These are phyloP conservation scores for Okamejei kenojei DNA, from an alignment of 2,797 vertebrate genomes.

Conservation along the genomic window DNA sequence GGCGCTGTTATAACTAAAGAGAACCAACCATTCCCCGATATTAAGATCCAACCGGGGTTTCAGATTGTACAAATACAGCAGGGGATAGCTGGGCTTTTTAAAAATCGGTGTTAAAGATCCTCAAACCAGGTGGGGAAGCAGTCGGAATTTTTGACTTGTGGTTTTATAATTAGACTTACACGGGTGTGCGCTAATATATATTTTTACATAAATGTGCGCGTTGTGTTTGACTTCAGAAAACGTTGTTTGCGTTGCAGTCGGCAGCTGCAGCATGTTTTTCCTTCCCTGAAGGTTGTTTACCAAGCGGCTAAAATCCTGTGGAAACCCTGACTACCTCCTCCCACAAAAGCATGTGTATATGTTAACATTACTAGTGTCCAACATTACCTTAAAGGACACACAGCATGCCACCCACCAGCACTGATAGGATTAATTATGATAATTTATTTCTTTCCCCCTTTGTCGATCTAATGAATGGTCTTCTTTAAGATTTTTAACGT, in stretches of 20 bases:
- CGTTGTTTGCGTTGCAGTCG: neutral
- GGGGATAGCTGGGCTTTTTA: neutral
- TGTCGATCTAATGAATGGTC: constrained; percentile 88
- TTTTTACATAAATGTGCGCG: constrained; percentile 13
- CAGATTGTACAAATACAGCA: neutral
- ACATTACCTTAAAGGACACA: constrained; percentile 60
- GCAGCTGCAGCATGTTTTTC: constrained; percentile 41
- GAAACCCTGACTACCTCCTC: constrained; percentile 52
- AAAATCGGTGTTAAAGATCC: neutral
- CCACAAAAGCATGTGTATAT: constrained; percentile 57
- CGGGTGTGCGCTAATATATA: neutral
- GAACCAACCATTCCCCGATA: neutral
- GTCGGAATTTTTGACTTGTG: neutral
- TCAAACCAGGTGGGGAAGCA: neutral
- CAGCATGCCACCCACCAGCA: constrained; percentile 80
- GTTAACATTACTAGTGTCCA: constrained; percentile 60
- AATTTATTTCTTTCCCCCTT: constrained; percentile 89
- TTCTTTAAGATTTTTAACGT: constrained; percentile 76
- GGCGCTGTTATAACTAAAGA: neutral
- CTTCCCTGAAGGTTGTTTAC: constrained; percentile 54
- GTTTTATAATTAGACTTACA: neutral
- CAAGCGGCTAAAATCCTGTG: constrained; percentile 58
- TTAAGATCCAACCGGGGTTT: neutral
- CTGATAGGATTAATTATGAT: constrained; percentile 93
- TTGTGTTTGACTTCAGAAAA: constrained; percentile 22